These are phyloP conservation scores for Kradibia gibbosae DNA, from an alignment of 1,140 invertebrate species.

Conservation along the genomic window DNA sequence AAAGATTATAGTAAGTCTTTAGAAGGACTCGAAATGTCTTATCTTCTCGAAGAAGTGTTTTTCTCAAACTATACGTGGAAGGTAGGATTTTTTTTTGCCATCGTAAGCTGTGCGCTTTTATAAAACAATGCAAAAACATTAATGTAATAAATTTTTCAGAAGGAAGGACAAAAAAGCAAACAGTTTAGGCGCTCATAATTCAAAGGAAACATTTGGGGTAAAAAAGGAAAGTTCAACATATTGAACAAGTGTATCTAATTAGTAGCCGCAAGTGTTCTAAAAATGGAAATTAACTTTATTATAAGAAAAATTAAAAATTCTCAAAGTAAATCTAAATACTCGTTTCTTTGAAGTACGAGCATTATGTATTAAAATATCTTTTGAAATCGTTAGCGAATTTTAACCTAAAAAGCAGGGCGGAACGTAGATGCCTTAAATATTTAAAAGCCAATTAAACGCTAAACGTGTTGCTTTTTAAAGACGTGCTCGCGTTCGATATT, in stretches of 20 bases:
- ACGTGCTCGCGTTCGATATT: not conserved
- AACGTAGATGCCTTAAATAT: not conserved
- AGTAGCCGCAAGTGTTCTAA: not conserved
- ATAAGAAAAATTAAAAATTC: not conserved
- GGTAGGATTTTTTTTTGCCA: too few species aligned
- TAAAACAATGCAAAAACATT: too few species aligned
- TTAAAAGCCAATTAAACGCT: not conserved
- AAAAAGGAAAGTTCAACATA: not conserved
- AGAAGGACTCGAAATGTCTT: too few species aligned
- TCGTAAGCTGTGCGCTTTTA: too few species aligned
- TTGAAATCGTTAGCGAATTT: not conserved
- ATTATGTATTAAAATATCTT: not conserved
- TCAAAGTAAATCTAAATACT: not conserved
- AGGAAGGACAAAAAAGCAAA: too few species aligned
- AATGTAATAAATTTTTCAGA: too few species aligned
- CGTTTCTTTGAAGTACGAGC: not conserved
- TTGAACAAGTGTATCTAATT: not conserved
- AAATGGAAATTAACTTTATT: not conserved
- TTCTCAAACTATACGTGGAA: too few species aligned
- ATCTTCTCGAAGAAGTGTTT: too few species aligned
- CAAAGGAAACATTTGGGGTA: not conserved
- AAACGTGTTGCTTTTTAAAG: not conserved
- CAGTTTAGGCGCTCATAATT: not conserved
- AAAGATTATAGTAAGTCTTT: too few species aligned
- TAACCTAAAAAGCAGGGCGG: not conserved